Percentiles rank a stretch among this genome's conserved stretches.
phyloP scores from a whole-genome alignment of 2,113 vertebrate species.

The Podilymbus podiceps region DNA sequence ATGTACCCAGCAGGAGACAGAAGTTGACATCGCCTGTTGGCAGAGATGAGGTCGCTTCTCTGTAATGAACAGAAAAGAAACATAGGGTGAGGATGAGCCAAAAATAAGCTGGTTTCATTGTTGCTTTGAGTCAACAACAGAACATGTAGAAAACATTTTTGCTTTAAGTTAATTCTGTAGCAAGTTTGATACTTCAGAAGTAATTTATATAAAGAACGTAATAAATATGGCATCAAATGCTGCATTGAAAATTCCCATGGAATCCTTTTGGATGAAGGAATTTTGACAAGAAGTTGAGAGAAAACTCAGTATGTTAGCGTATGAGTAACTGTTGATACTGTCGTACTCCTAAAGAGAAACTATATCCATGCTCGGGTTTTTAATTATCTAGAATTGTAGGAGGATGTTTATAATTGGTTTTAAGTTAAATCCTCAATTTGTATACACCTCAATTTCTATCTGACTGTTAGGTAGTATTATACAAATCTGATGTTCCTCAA shows the following conservation, averaged over 20 bases:
- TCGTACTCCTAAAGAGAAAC: neutral
- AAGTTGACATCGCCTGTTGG: neutral
- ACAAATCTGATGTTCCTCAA: neutral
- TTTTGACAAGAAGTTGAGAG: neutral
- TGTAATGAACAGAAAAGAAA: neutral
- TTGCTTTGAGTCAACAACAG: neutral
- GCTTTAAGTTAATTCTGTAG: neutral
- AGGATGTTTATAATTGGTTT: neutral
- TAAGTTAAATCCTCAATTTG: neutral
- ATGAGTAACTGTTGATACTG: neutral
- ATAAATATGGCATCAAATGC: neutral
- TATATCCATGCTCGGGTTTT: neutral
- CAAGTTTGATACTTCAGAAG: neutral
- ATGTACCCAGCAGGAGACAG: neutral
- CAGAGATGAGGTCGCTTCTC: slow-evolving; percentile 16
- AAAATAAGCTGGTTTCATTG: neutral
- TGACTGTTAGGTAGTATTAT: neutral
- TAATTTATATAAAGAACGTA: neutral
- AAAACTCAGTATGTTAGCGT: neutral
- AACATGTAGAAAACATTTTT: neutral
- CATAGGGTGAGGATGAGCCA: neutral
- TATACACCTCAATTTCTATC: neutral
- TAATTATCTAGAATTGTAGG: neutral
- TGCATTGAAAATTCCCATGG: neutral
- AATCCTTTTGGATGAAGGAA: neutral